Conservation (phyloP, 2,797 vertebrate genomes). For the Sebastes iracundus region DNA sequence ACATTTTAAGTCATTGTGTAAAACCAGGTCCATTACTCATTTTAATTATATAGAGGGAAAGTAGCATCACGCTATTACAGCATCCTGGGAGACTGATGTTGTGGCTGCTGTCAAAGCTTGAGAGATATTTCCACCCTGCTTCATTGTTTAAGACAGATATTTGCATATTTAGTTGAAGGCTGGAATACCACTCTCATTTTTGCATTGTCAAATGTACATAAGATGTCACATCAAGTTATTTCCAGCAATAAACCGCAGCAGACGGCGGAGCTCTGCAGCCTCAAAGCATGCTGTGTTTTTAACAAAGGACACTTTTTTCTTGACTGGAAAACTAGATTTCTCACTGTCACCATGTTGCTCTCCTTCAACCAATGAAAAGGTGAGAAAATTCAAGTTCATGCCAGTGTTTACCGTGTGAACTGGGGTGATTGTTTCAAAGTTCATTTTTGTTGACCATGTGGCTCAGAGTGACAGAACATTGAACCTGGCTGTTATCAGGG, state of each 20-base stretch:
- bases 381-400: neutral
- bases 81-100: neutral
- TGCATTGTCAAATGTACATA: neutral
- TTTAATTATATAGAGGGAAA: neutral
- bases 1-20: neutral
- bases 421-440: conserved; percentile 74
- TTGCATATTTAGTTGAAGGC: neutral
- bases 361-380: neutral
- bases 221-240: neutral
- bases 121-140: neutral
- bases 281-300: neutral
- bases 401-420: neutral
- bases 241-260: neutral
- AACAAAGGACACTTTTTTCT: neutral
- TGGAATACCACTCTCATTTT: neutral
- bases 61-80: neutral
- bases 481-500: conserved; percentile 41
- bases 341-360: neutral
- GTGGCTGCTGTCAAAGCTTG: neutral
- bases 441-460: conserved; percentile 64
- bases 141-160: neutral
- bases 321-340: neutral
- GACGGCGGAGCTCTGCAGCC: neutral
- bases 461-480: conserved; percentile 43
- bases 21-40: neutral